Conservation (phyloP, 2,113 vertebrate species). For the Gymnorhina tibicen region DNA sequence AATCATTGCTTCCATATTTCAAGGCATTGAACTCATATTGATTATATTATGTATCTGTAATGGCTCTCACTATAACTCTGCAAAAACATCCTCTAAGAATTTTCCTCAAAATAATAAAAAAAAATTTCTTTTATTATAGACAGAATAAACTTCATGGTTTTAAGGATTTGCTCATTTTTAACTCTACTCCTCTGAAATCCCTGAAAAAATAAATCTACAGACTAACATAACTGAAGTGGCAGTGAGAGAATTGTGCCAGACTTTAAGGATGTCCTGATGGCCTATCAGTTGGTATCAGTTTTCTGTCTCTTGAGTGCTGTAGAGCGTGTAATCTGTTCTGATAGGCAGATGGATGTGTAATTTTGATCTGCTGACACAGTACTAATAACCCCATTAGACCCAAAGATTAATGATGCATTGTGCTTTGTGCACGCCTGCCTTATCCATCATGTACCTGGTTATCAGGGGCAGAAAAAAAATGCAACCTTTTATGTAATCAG, state of each 20-base stretch:
- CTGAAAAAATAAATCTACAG: neutral
- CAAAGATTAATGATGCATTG: neutral
- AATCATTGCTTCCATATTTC: neutral
- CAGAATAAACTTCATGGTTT: neutral
- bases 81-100: neutral
- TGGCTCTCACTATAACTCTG: neutral
- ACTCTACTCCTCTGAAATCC: neutral
- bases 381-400: neutral
- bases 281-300: neutral
- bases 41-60: neutral
- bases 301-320: constrained; percentile 8
- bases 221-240: neutral
- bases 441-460: neutral
- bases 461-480: neutral
- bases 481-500: neutral
- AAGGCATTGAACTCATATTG: neutral
- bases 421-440: neutral
- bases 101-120: neutral
- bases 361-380: constrained; percentile 28
- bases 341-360: constrained; percentile 7
- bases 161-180: neutral
- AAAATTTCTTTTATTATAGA: neutral
- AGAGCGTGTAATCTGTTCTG: neutral
- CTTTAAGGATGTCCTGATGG: neutral
- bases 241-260: neutral